Conservation (phyloP, 2,113 vertebrate genomes). For the Gymnogyps californianus region DNA sequence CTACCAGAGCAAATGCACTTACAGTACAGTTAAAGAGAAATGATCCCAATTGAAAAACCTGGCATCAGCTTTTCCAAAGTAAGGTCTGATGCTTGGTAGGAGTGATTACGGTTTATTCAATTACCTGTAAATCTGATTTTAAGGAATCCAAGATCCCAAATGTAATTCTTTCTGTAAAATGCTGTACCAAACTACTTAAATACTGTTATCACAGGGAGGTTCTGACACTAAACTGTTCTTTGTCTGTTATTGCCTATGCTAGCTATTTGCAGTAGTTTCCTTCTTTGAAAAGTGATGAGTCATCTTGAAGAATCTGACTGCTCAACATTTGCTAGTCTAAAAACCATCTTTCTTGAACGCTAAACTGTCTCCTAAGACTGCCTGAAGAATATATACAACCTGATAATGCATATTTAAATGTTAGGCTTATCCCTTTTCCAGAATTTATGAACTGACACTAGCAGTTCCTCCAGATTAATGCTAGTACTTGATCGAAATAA, state of each 20-base stretch:
- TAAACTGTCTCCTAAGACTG: background rate
- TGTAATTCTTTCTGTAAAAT: background rate
- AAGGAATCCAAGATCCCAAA: background rate
- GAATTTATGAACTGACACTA: background rate
- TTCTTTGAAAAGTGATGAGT: background rate
- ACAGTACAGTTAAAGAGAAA: conserved; percentile 7
- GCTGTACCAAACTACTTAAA: background rate
- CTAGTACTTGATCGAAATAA: background rate
- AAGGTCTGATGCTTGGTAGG: background rate
- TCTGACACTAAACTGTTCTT: background rate
- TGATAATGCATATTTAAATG: background rate
- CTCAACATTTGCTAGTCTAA: background rate
- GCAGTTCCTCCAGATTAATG: background rate
- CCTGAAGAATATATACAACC: background rate
- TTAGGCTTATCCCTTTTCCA: background rate
- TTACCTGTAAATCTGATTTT: conserved; percentile 34
- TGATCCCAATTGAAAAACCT: conserved; percentile 5
- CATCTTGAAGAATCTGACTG: background rate
- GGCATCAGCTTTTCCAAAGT: background rate
- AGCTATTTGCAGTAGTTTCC: background rate
- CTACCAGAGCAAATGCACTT: conserved; percentile 2
- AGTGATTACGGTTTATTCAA: background rate
- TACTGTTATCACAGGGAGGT: background rate
- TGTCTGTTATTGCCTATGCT: background rate
- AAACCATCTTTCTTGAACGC: background rate